A percentile compares a stretch with the other conserved stretches of the same genome.
Evolutionary conservation across 2,113 vertebrate species (phyloP).

Genomic region (Hemibagrus wyckioides): DNA sequence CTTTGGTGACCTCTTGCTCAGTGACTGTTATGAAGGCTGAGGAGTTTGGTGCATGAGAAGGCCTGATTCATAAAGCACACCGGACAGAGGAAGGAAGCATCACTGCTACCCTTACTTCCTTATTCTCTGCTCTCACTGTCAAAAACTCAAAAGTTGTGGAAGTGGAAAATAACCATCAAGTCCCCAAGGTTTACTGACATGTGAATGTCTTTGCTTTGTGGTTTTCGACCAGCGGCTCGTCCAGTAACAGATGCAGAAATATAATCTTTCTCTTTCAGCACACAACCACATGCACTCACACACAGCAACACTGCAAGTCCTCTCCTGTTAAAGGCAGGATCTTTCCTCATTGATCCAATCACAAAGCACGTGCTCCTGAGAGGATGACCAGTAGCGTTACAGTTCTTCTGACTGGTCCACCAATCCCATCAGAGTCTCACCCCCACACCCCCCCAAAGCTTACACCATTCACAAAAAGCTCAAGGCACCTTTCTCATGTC

Average conservation of each 20-base stretch:
- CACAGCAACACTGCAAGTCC: conserved; percentile 34
- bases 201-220: conserved; percentile 36
- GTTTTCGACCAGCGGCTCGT: conserved; percentile 22
- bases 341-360: conserved; percentile 37
- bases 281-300: conserved; percentile 30
- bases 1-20: neutral
- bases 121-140: conserved; percentile 36
- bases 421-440: conserved; percentile 15
- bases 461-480: conserved; percentile 55
- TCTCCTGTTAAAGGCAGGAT: conserved; percentile 24
- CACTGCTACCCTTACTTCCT: conserved; percentile 23
- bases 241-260: conserved; percentile 38
- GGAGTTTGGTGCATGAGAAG: conserved; percentile 3
- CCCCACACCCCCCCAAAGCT: conserved; percentile 8
- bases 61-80: conserved; percentile 47
- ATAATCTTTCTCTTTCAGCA: conserved; percentile 22
- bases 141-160: conserved; percentile 32
- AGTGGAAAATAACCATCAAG: conserved; percentile 28
- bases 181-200: conserved; percentile 37
- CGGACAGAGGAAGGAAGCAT: conserved; percentile 49
- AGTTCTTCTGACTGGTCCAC: conserved; percentile 21
- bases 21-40: neutral
- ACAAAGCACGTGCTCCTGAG: neutral
- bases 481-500: conserved; percentile 37
- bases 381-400: conserved; percentile 19